Evolutionary conservation across 2,113 vertebrate genomes (phyloP).

Genomic region (Euleptes europaea): DNA sequence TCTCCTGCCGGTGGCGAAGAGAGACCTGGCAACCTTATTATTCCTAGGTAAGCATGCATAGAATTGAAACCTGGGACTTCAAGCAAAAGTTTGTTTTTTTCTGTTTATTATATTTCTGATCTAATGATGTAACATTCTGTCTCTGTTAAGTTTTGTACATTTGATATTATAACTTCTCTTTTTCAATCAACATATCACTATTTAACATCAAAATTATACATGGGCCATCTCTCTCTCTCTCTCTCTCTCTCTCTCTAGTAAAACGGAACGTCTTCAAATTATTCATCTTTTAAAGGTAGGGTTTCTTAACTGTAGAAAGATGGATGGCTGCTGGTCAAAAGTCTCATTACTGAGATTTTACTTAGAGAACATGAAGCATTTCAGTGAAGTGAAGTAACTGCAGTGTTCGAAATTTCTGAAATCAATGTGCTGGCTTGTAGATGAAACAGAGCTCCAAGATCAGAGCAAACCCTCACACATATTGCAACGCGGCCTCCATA

Average conservation of each 20-base stretch:
- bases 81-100: no score
- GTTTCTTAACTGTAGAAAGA: neutral
- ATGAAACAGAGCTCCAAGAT: conserved; percentile 4
- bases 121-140: no score
- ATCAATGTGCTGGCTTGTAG: conserved; percentile 6
- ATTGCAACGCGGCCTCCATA: neutral
- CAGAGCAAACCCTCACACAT: neutral
- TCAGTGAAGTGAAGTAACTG: neutral
- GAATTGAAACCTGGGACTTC: no score
- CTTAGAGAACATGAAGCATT: neutral
- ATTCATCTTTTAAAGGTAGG: neutral
- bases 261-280: neutral
- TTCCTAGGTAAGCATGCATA: no score
- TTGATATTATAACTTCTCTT: no score
- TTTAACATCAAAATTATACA: no score
- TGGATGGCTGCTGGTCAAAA: neutral
- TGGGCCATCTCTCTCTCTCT: neutral
- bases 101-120: no score
- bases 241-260: neutral
- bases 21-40: no score
- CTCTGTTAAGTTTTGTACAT: no score
- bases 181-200: no score
- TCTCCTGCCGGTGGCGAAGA: no score
- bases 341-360: neutral
- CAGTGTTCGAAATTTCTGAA: conserved; percentile 8